These are phyloP conservation scores for Gallinago undulata DNA, from an alignment of 2,113 vertebrate genomes.

Conservation along the genomic window DNA sequence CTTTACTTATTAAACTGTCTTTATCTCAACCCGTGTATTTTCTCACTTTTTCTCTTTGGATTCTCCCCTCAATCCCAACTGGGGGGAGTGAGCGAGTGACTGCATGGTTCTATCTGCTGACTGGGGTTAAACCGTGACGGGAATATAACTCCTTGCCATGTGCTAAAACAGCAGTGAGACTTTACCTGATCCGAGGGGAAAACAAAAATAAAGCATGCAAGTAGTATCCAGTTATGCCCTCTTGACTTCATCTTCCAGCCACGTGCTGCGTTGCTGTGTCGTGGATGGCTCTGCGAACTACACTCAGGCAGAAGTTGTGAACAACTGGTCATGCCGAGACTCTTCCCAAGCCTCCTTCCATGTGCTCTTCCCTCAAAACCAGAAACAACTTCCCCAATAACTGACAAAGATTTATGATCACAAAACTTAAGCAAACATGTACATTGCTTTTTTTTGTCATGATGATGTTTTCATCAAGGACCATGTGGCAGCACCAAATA, in stretches of 20 bases:
- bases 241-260: neutral
- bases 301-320: neutral
- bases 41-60: neutral
- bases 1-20: neutral
- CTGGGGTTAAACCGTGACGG: neutral
- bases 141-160: neutral
- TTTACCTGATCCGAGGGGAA: neutral
- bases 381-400: neutral
- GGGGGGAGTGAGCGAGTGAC: neutral
- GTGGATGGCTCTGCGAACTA: neutral
- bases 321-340: neutral
- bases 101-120: neutral
- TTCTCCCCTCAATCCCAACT: neutral
- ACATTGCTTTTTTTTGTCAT: neutral
- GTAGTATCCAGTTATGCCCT: neutral
- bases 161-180: neutral
- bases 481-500: neutral
- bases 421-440: neutral
- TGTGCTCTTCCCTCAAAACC: neutral
- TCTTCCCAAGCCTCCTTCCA: neutral
- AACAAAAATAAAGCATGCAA: neutral
- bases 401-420: neutral
- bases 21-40: neutral
- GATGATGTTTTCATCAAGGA: neutral
- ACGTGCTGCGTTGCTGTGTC: neutral